Evolutionary conservation across 2,113 vertebrate species (phyloP), one percentile per base, ranked within the genome.

Genomic region (Rhodinocichla rosea): DNA sequence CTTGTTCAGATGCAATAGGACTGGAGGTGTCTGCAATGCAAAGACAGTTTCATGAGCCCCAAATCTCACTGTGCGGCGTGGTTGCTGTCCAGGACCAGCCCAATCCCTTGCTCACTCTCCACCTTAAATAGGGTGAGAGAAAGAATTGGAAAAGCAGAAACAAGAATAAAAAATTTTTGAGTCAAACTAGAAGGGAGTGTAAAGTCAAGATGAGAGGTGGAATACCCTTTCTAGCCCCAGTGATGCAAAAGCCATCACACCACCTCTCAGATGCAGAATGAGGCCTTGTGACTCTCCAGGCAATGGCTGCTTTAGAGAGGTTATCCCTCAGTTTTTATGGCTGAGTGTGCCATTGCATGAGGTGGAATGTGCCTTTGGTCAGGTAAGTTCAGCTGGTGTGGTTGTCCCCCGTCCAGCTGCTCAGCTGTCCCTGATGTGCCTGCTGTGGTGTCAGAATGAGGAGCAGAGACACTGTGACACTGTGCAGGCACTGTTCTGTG

Each of bases 391-490:
- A 56, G 18, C 92, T 79, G 26, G 9, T 35, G 17, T 50, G 49
- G 13, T 24, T 49, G 32, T 69, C 55, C 14, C 5, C 0, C 2
- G 27, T 64, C 18, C 33, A 42, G 4, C 32, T 6, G 4, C 32
- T 59, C 9, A 6, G 24, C 27, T 5, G 12, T 37, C 60, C 20
- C 16, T 40, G 7, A 5, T 28, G 30, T 47, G 17, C 26, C 52
- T 0, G 0, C 17, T 82, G 60, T 1, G 1, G 6, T 60, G 65
- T 55, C 44, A 7, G 55, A 17, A 10, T 15, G 42, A 62, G 82
- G 63, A 84, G 64, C 37, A 47, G 26, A n/a, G 20, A 9, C 21
- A 8, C 17, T 2, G 17, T 55, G 47, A 33, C 4, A 4, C 42
- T 8, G 7, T 27, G 55, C 32, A 40, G 39, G 23, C 23, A 7